Evolutionary conservation across 2,113 vertebrate genomes (phyloP), one percentile per base, ranked within the genome.

Genomic region (Tor tambroides): DNA sequence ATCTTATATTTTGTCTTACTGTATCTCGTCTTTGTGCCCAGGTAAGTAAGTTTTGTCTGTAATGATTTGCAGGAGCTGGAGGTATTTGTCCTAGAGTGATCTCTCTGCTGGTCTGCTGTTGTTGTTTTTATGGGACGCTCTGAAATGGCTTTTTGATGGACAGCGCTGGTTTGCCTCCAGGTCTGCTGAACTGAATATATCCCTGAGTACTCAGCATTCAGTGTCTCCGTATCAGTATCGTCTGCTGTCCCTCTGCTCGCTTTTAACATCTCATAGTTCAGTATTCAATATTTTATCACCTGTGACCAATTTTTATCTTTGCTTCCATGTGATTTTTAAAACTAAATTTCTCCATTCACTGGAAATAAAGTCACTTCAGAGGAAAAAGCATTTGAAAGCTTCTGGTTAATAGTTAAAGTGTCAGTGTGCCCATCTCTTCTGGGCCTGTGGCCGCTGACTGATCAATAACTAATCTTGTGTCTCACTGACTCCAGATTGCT

Each of bases 391-490:
- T 61, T 84, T 54, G 63, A 49, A 84, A 72, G 26, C 43, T n/a
- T 54, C 30, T 59, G 11, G 19, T 71, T 77, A 83, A 87, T 41
- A 76, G 71, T 41, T 84, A 59, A 84, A 84, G 11, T 14, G 41
- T 67, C 41, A 1, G 21, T 6, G 41, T 7, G 61, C 46, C 28
- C 8, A 1, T 23, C 28, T 61, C n/a, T 23, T 14, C 11, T 61
- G 23, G 12, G 54, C 74, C 77, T 9, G 30, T 4, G 59, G 71
- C 71, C 32, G n/a, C 41, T 32, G 38, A 41, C 49, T 51, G 49
- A 85, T 91, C 84, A 74, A 85, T 88, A 89, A 38, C 61, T 32
- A 38, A 88, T 88, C 80, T 84, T 71, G 32, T 82, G 43, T 85
- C 81, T 85, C 30, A 46, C 86, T 75, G 79, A 72, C 65, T 86